A percentile compares a stretch with the other conserved stretches of the same genome.
Evolutionary conservation across 1,140 invertebrate species (phyloP).

Genomic region (Megalopta genalis): DNA sequence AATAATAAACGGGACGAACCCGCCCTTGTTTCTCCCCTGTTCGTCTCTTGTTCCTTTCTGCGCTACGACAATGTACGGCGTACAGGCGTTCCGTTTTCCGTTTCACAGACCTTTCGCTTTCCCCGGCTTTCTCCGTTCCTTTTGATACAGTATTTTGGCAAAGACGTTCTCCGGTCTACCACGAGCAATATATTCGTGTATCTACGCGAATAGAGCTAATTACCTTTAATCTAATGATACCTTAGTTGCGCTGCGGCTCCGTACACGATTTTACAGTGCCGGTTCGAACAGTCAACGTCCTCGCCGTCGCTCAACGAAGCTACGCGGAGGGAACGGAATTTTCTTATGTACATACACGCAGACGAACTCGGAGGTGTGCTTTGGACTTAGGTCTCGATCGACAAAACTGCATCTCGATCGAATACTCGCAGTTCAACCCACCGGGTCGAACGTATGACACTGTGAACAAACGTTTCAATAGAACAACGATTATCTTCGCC

Average conservation of each 20-base stretch:
- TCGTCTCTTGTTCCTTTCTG: constrained; percentile 1
- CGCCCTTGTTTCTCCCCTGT: constrained; percentile 6
- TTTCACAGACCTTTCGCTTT: not conserved
- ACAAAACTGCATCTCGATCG: constrained; percentile 26
- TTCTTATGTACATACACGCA: constrained; percentile 43
- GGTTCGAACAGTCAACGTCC: constrained; percentile 27
- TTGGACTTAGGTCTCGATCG: constrained; percentile 36
- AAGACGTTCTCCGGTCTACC: constrained; percentile 40
- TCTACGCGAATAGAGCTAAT: constrained; percentile 53
- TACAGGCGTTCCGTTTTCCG: not conserved
- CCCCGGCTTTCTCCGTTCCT: not conserved
- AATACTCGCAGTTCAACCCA: constrained; percentile 23
- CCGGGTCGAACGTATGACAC: constrained; percentile 26
- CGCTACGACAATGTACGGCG: constrained; percentile 53
- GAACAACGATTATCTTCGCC: not conserved
- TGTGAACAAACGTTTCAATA: constrained; percentile 43
- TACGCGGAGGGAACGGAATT: constrained; percentile 17
- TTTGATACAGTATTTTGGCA: constrained; percentile 47
- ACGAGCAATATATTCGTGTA: constrained; percentile 49
- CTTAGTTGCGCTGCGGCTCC: constrained; percentile 41
- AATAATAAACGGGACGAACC: constrained; percentile 30
- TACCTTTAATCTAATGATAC: constrained; percentile 63
- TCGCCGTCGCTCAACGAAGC: constrained; percentile 30
- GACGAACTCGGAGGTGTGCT: constrained; percentile 42
- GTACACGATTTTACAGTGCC: constrained; percentile 35